Percentiles rank a stretch among this genome's conserved stretches.
Evolutionary conservation across 2,888 invertebrate species (phyloP).

Genomic region (Agelastica alni): DNA sequence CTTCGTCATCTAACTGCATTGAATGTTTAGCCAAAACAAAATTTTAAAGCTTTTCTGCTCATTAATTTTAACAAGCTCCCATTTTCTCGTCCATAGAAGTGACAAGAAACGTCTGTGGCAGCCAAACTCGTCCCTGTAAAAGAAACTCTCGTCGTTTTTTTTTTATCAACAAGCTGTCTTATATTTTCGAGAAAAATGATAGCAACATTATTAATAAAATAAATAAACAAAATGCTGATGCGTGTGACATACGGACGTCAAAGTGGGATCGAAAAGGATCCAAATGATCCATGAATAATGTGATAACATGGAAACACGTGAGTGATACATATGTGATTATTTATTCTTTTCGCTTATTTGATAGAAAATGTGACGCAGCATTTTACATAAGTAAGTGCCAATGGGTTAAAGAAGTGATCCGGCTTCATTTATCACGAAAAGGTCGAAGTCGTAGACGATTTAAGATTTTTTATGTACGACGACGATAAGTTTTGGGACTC

Average conservation of each 20-base stretch:
- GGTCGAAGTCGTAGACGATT: no score
- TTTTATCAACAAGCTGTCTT: conserved; percentile 22
- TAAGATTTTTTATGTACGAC: no score
- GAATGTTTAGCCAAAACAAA: no score
- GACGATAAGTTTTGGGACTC: no score
- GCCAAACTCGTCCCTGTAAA: background rate
- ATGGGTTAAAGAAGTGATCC: no score
- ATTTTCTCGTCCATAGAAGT: background rate
- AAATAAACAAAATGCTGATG: conserved; percentile 12
- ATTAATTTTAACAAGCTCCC: background rate
- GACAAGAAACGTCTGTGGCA: background rate
- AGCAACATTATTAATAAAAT: conserved; percentile 6
- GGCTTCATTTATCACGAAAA: no score
- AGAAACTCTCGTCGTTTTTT: background rate
- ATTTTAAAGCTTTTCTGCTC: no score
- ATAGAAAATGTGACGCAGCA: no score
- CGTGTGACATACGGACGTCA: conserved; percentile 1
- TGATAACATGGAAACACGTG: conserved; percentile 17
- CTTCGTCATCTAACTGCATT: no score
- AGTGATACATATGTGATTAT: no score
- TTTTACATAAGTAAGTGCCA: no score
- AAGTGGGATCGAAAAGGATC: background rate
- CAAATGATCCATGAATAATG: conserved; percentile 24
- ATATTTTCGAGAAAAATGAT: conserved; percentile 19
- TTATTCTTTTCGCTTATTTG: no score